Evolutionary conservation across 2,888 invertebrate genomes (phyloP).

Genomic region (Pyrrhosoma nymphula): DNA sequence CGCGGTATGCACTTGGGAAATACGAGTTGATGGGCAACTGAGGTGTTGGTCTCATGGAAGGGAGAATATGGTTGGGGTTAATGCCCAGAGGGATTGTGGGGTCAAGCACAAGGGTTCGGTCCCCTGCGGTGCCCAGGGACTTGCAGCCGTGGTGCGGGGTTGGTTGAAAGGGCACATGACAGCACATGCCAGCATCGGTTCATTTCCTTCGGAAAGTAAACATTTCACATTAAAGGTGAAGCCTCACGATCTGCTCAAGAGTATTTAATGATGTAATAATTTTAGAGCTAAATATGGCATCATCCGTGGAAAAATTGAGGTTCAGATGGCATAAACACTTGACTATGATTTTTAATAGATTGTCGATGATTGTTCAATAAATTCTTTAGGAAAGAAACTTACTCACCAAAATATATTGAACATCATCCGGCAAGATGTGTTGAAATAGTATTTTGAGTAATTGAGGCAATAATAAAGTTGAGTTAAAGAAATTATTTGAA

Average conservation of each 20-base stretch:
- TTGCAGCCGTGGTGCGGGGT: background rate
- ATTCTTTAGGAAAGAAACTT: no score
- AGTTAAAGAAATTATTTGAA: no score
- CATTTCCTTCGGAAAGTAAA: background rate
- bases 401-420: no score
- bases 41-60: slow-evolving; percentile 19
- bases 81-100: slow-evolving; percentile 3
- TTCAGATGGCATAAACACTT: no score
- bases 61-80: background rate
- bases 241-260: background rate
- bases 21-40: background rate
- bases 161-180: background rate
- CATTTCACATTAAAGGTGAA: background rate
- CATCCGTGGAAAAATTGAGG: no score
- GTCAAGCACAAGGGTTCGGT: background rate
- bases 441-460: no score
- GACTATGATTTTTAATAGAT: no score
- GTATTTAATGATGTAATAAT: no score
- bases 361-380: no score
- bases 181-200: background rate
- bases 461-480: no score
- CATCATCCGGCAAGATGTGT: no score
- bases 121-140: background rate
- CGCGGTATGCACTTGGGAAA: background rate
- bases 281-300: no score